phyloP scores from a whole-genome alignment of 2,113 vertebrate genomes.

The Periophthalmus modestus region DNA sequence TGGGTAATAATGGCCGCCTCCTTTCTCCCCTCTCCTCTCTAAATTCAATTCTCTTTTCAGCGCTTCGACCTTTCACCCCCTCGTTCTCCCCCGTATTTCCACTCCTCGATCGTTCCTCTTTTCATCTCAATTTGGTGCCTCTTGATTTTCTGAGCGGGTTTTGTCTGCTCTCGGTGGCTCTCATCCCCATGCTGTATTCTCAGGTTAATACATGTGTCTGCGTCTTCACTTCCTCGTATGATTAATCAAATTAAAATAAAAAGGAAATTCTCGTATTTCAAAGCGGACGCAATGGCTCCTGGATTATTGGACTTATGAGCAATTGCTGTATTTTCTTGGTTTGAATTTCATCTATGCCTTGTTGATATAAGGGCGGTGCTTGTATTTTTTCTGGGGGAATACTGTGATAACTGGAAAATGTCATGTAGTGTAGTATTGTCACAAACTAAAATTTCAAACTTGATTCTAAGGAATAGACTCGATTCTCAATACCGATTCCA shows the following conservation, averaged over 20 bases:
- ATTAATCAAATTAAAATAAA: slow-evolving; percentile 29
- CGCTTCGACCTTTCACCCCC: slow-evolving; percentile 37
- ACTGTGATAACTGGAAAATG: too few species aligned
- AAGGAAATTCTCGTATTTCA: slow-evolving; percentile 11
- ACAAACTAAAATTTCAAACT: too few species aligned
- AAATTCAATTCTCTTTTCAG: slow-evolving; percentile 66
- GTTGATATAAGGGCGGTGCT: too few species aligned
- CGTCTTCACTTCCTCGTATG: slow-evolving; percentile 26
- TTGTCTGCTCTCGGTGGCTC: slow-evolving; percentile 52
- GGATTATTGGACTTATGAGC: background rate
- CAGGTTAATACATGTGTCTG: slow-evolving; percentile 47
- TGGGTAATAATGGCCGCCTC: slow-evolving; percentile 69
- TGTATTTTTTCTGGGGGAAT: too few species aligned
- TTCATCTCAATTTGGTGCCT: slow-evolving; percentile 31
- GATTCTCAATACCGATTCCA: too few species aligned
- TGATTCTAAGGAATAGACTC: too few species aligned
- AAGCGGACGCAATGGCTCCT: background rate
- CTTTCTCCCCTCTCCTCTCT: slow-evolving; percentile 39
- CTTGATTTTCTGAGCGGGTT: slow-evolving; percentile 36
- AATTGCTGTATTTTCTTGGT: background rate
- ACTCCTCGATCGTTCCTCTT: slow-evolving; percentile 14
- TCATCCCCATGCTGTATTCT: slow-evolving; percentile 21
- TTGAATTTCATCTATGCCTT: background rate
- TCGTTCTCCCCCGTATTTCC: slow-evolving; percentile 1
- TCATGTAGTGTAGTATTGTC: too few species aligned